Base-by-base conservation (phyloP, 2,888 invertebrate genomes). In the Leucoma salicis region DNA sequence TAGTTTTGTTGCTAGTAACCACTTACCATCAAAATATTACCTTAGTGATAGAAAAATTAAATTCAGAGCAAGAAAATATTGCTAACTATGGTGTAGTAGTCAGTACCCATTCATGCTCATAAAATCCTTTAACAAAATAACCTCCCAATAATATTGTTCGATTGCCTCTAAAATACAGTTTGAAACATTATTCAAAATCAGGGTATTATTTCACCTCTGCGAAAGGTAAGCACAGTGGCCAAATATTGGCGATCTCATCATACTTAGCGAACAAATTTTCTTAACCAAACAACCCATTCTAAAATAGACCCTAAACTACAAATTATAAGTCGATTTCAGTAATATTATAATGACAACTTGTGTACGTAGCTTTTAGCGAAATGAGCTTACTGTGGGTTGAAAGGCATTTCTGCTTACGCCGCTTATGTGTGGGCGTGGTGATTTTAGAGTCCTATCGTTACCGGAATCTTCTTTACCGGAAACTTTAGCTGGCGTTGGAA, bases 211-310 rank as follows among this genome's bases (percentile, higher is more conserved):
- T 51, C 45, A 36, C 39, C 45, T 41, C 31, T 37, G 42, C 41
- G 41, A 49, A 35, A 46, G 43, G 44, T 37, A 58, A 58, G 58
- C 56, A 53, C 37, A 37, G 45, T 34, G 36, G 11, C 44, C 46
- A 53, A 59, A 56, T 58, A 54, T 59, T 59, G 58, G 51, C 58
- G 51, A 47, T 27, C 56, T 58, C 59, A 51, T 59, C 49, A 54
- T 58, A 35, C 44, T 46, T 44, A 32, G 33, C 41, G 43, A 46
- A 53, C 45, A 51, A 53, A 58, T 56, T 42, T 59, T 56, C 51
- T 56, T 40, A 43, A 39, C 51, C 42, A 42, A 35, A 42, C 32
- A 15, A 14, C 46, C 42, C 39, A 40, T 29, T 49, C 24, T 13
- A 53, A 53, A 56, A 35, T 46, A 38, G 24, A 49, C 44, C 38